Base-by-base conservation (phyloP, 2,113 vertebrate genomes). In the Dryoscopus gambensis region DNA sequence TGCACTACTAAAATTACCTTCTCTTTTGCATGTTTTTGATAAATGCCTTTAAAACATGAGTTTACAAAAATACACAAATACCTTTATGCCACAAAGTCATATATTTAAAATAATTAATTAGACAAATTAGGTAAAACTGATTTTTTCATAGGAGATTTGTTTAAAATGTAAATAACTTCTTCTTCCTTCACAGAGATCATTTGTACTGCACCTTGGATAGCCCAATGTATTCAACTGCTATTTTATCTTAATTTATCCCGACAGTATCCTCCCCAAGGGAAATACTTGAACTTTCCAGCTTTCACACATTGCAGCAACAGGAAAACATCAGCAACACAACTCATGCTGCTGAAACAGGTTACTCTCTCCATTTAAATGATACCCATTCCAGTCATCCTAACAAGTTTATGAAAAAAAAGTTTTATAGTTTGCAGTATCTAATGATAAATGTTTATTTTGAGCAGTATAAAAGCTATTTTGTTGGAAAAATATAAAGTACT, bases 241-340 rank as follows among this genome's bases (percentile, higher is more conserved):
- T 89, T 97, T 97, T 85, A 63, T 73, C 47, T 92, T 96, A 95
- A 98, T 97, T 97, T 97, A 97, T 84, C 42, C 53, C 69, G 94
- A 96, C 90, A 93, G 77, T 69, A 59, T 92, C 56, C 88, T 88
- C 95, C 97, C 91, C 90, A 39, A 93, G 96, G 97, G 97, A 97
- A 97, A 97, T 82, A 94, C 62, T 71, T 84, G 87, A 97, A 95
- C 87, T 95, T 96, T 87, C 42, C 87, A 96, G 91, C 64, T 77
- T 93, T 97, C 92, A 97, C 95, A 96, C 92, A 73, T 78, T 83
- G 64, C 37, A 96, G 92, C 59, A 57, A 52, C 35, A 71, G 87
- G 84, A 94, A 97, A 96, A 96, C 84, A 94, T 13, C 68, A 96
- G 64, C 74, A 68, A 93, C 46, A 94, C 37, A 94, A 60, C 24